Evolutionary conservation across 2,797 vertebrate species (phyloP).

Genomic region (Xyrichtys novacula): DNA sequence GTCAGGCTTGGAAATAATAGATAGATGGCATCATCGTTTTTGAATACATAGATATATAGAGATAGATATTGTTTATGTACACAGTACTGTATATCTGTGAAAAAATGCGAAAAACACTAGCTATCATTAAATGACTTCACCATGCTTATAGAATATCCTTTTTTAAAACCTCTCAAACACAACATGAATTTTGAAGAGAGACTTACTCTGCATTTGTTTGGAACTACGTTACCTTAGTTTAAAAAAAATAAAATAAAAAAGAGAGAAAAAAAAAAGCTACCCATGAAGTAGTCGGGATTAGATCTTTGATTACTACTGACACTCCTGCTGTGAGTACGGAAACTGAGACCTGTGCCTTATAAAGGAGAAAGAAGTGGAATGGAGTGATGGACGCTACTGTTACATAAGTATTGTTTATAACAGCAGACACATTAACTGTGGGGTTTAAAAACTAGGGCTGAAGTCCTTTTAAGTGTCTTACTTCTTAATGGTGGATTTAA

Average conservation of each 20-base stretch:
- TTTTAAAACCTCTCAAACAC: constrained; percentile 76
- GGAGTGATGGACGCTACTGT: constrained; percentile 71
- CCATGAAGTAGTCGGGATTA: constrained; percentile 65
- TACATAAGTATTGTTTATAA: constrained; percentile 62
- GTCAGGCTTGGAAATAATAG: constrained; percentile 72
- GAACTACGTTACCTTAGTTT: constrained; percentile 64
- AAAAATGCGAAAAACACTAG: constrained; percentile 80
- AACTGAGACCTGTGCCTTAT: constrained; percentile 75
- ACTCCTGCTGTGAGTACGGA: constrained; percentile 68
- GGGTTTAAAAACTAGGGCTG: constrained; percentile 71
- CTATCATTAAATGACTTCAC: constrained; percentile 82
- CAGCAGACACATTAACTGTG: constrained; percentile 71
- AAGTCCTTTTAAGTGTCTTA: constrained; percentile 66
- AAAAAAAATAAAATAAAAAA: no score
- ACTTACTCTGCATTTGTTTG: constrained; percentile 62
- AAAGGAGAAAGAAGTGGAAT: constrained; percentile 75
- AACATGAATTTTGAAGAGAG: constrained; percentile 74
- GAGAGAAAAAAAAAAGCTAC: constrained; percentile 51
- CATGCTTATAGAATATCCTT: constrained; percentile 83
- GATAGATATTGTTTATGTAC: constrained; percentile 85
- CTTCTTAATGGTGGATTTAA: constrained; percentile 60
- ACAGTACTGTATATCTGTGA: constrained; percentile 83
- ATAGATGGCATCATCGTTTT: constrained; percentile 80
- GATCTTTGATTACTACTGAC: constrained; percentile 60
- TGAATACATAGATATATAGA: constrained; percentile 85